Evolutionary conservation across 2,888 invertebrate species (phyloP), one percentile per base, ranked within the genome.

Genomic region (Coleophora deauratella): DNA sequence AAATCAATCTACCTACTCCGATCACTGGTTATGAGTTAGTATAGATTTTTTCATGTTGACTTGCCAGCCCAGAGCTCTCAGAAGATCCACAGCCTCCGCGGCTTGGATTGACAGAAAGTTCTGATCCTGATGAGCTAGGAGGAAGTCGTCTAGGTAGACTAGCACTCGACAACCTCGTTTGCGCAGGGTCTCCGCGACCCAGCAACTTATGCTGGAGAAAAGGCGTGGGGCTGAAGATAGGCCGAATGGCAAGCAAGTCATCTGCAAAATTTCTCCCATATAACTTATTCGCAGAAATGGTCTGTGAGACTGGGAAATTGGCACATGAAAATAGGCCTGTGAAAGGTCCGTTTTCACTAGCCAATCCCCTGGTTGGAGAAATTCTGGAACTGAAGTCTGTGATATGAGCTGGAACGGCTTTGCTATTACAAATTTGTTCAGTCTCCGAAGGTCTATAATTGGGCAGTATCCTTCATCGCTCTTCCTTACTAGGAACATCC

Each of bases 381-480:
- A 44, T 8, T 38, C 30, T 28, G 14, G 6, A 10, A 43, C 39
- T 31, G 35, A 31, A 31, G n/a, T 9, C 9, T 48, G 40, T 14
- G 38, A 42, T 9, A 46, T 35, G 9, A 49, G 35, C 9, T 41
- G 33, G 27, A 44, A 50, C 35, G 47, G 41, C 37, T 41, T 50
- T 34, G 13, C 9, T 8, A 8, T 8, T 6, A 34, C 10, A 10
- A 13, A 10, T 3, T 12, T 7, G 14, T 34, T 34, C 7, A 34
- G 14, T 3, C 34, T 14, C 14, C 34, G 11, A 7, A 34, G 15
- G 34, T 34, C 34, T 13, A 34, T 14, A 2, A 34, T 34, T 12
- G 34, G 34, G 8, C 34, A 14, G 9, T 13, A 9, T 13, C 34
- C 15, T 13, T 14, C 34, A 34, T 34, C 34, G 12, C 14, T 8